A percentile compares a stretch with the other conserved stretches of the same genome.
phyloP scores from a whole-genome alignment of 1,140 invertebrate genomes.

The Branchinecta lindahli region DNA sequence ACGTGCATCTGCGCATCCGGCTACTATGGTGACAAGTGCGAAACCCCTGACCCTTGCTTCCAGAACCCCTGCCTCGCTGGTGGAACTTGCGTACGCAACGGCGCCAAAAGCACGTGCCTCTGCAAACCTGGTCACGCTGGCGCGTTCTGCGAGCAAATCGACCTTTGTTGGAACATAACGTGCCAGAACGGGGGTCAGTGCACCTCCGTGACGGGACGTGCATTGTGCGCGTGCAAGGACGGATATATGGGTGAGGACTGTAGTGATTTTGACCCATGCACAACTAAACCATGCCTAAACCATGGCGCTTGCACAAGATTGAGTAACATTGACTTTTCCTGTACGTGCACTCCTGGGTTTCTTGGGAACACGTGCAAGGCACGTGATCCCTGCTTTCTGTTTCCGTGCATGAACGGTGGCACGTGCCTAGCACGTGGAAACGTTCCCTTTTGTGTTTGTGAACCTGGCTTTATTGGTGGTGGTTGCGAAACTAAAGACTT shows the following conservation, averaged over 20 bases:
- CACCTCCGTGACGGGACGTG: neutral
- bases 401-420: constrained; percentile 4
- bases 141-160: neutral
- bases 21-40: neutral
- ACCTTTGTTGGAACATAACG: neutral
- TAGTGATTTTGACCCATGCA: neutral
- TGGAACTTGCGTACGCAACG: neutral
- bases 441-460: neutral
- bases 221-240: neutral
- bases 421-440: neutral
- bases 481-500: neutral
- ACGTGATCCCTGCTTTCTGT: neutral
- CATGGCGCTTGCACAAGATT: neutral
- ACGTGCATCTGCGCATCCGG: neutral
- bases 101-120: neutral
- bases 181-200: neutral
- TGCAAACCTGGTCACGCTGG: neutral
- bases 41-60: neutral
- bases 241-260: constrained; percentile 5
- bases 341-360: neutral
- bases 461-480: neutral
- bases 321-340: neutral
- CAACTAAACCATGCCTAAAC: neutral
- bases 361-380: neutral
- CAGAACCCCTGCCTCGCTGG: neutral